Percentiles rank a stretch among this genome's conserved stretches.
phyloP scores from a whole-genome alignment of 2,888 invertebrate genomes.

The Blastobasis lacticolella region DNA sequence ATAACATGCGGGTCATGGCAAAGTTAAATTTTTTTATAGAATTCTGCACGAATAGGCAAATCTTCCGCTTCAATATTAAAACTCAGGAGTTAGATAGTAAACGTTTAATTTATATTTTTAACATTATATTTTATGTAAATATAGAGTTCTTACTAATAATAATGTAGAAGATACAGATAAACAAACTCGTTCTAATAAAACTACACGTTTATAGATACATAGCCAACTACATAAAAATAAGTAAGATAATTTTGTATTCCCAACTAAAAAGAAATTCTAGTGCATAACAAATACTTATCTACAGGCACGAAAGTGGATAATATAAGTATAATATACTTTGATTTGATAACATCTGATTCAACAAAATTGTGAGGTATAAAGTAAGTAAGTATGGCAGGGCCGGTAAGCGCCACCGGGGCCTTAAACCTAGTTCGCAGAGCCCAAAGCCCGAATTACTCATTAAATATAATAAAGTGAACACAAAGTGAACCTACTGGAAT shows the following conservation, averaged over 20 bases:
- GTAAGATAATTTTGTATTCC: constrained; percentile 40
- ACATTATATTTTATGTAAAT: constrained; percentile 75
- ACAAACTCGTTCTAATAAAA: constrained; percentile 63
- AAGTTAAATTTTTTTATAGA: too few species aligned
- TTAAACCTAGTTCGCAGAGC: constrained; percentile 5
- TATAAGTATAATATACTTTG: constrained; percentile 42
- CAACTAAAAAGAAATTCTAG: constrained; percentile 56
- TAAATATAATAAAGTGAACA: constrained; percentile 29
- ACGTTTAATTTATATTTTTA: constrained; percentile 72
- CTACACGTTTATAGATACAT: constrained; percentile 45
- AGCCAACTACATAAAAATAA: constrained; percentile 49
- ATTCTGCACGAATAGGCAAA: too few species aligned
- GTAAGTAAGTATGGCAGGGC: constrained; percentile 3
- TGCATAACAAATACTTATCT: constrained; percentile 58
- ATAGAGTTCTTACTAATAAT: constrained; percentile 69
- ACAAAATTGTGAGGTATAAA: constrained; percentile 49
- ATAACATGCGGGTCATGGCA: too few species aligned
- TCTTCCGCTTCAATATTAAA: too few species aligned
- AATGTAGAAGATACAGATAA: constrained; percentile 56
- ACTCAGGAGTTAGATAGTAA: constrained; percentile 40
- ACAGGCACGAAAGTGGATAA: constrained; percentile 65
- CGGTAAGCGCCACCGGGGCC: constrained; percentile 5
- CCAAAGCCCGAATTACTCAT: background rate
- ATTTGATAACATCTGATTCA: constrained; percentile 51
- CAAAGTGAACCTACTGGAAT: constrained; percentile 58